These are phyloP conservation scores for Lepidiolamprologus cunningtoni DNA, from an alignment of 2,113 vertebrate genomes.

Conservation along the genomic window DNA sequence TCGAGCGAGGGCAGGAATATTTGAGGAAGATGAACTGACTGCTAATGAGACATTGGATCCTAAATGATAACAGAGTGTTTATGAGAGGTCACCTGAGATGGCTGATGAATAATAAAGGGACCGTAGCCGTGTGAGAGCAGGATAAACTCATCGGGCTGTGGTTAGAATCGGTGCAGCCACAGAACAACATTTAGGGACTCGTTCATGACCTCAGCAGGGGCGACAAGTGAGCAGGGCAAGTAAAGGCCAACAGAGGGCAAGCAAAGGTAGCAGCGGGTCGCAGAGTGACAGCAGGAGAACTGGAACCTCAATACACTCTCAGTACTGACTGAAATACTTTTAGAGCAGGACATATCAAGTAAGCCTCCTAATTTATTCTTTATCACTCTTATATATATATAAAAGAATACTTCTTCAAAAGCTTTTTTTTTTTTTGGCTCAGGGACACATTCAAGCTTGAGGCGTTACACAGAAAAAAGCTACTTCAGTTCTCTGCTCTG, in stretches of 20 bases:
- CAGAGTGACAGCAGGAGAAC: neutral
- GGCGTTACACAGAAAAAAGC: neutral
- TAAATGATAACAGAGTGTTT: slow-evolving; percentile 63
- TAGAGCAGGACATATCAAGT: neutral
- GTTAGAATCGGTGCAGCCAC: neutral
- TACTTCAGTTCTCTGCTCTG: neutral
- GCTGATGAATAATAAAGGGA: slow-evolving; percentile 58
- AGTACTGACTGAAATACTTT: neutral
- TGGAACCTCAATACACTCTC: neutral
- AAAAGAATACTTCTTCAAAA: neutral
- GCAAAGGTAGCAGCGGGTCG: neutral
- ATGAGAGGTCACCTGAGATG: slow-evolving; percentile 52
- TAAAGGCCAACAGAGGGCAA: slow-evolving; percentile 11
- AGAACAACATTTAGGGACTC: neutral
- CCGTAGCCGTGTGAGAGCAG: slow-evolving; percentile 7
- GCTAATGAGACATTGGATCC: slow-evolving; percentile 69
- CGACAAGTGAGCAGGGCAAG: slow-evolving; percentile 22
- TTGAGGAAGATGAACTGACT: slow-evolving; percentile 28
- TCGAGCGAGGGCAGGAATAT: slow-evolving; percentile 12
- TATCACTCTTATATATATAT: neutral
- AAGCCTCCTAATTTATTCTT: neutral
- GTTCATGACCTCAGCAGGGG: neutral
- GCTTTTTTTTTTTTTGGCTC: accelerated
- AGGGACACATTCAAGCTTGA: neutral
- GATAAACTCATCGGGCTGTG: neutral